Conservation (phyloP, 2,888 invertebrate genomes). For the Stenotaenia linearis region DNA sequence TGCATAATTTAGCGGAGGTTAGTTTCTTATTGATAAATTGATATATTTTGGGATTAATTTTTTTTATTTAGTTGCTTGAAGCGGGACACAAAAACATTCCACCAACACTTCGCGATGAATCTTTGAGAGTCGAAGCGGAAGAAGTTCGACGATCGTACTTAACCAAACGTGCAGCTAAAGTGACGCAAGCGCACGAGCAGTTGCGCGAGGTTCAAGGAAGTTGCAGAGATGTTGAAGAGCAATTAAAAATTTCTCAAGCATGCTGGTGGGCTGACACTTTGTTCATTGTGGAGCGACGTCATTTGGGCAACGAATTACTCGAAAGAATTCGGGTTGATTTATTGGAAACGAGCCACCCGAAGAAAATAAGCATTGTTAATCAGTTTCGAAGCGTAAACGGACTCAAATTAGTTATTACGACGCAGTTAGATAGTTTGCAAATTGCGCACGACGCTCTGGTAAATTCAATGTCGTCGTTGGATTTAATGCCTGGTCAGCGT, state of each 20-base stretch:
- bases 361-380: neutral
- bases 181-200: neutral
- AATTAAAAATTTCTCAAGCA: neutral
- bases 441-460: conserved; percentile 44
- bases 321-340: conserved; percentile 3
- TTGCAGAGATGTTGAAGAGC: neutral
- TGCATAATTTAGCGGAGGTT: conserved; percentile 59
- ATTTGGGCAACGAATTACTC: neutral
- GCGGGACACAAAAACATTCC: conserved; percentile 47
- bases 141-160: conserved; percentile 58
- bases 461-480: conserved; percentile 44
- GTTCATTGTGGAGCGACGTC: neutral
- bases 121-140: conserved; percentile 51
- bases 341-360: neutral
- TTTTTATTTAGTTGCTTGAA: conserved; percentile 44
- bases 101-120: conserved; percentile 54
- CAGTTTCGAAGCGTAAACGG: conserved; percentile 46
- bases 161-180: conserved; percentile 41
- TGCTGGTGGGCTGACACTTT: neutral
- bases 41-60: neutral
- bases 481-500: conserved; percentile 41
- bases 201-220: neutral
- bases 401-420: conserved; percentile 45
- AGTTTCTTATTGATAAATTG: neutral
- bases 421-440: conserved; percentile 45